Evolutionary conservation across 2,888 invertebrate species (phyloP).

Genomic region (Trypoxylon attenuatum): DNA sequence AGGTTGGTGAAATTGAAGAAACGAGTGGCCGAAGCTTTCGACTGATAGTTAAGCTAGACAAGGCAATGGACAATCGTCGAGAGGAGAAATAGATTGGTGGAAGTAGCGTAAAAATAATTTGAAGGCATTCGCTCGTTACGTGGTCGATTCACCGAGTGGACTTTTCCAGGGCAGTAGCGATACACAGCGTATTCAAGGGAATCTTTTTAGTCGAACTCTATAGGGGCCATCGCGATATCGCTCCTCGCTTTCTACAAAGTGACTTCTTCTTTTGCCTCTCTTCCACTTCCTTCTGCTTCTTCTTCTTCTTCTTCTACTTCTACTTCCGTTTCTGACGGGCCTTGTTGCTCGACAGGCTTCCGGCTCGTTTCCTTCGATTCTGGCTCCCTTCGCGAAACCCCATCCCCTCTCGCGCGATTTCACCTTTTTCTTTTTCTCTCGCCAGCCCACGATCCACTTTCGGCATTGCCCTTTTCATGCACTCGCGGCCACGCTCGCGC

Average conservation of each 20-base stretch:
- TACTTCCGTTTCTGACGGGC: background rate
- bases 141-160: conserved; percentile 23
- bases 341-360: background rate
- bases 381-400: too few relatives aligned
- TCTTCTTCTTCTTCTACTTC: background rate
- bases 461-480: conserved; percentile 33
- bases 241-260: conserved; percentile 23
- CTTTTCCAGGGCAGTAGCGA: conserved; percentile 21
- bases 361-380: too few relatives aligned
- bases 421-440: conserved; percentile 7
- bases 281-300: background rate
- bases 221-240: conserved; percentile 18
- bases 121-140: conserved; percentile 42
- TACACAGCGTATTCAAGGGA: conserved; percentile 26
- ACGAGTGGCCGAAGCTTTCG: too few relatives aligned
- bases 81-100: too few relatives aligned
- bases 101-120: conserved; percentile 38
- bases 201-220: conserved; percentile 31
- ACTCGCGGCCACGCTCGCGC: too few relatives aligned
- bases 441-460: conserved; percentile 20
- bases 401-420: too few relatives aligned
- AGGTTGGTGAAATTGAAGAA: too few relatives aligned
- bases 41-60: too few relatives aligned
- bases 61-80: too few relatives aligned
- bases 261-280: conserved; percentile 17